A percentile compares a stretch with the other conserved stretches of the same genome.
These are phyloP conservation scores for Chaetodon trifasciatus DNA, from an alignment of 2,797 vertebrate genomes.

Conservation along the genomic window DNA sequence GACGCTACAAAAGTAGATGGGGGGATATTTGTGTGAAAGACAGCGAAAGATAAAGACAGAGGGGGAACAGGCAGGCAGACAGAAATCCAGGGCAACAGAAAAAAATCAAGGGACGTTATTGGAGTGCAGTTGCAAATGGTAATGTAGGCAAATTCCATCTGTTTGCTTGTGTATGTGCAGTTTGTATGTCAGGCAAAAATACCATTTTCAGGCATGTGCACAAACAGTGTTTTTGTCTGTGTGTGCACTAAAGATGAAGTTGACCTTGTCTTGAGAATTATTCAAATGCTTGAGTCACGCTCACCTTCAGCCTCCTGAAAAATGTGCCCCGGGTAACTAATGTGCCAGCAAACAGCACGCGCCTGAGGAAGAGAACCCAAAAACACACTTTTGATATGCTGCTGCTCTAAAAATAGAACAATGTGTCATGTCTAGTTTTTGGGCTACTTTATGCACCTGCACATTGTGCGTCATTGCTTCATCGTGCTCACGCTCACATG, in stretches of 20 bases:
- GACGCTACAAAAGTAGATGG: not conserved
- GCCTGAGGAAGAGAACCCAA: slow-evolving; percentile 46
- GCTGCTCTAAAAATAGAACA: slow-evolving; percentile 65
- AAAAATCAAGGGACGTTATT: not conserved
- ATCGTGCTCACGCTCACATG: not conserved
- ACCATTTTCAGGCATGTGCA: not conserved
- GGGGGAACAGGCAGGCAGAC: not conserved
- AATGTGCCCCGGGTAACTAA: slow-evolving; percentile 45
- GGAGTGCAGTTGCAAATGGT: not conserved
- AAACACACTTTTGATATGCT: slow-evolving; percentile 43
- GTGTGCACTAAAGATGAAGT: slow-evolving; percentile 11
- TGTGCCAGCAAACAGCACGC: slow-evolving; percentile 40
- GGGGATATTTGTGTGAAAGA: not conserved
- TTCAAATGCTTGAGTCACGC: slow-evolving; percentile 58
- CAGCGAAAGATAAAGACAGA: not conserved
- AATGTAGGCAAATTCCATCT: not conserved
- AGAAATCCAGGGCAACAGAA: not conserved
- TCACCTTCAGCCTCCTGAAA: slow-evolving; percentile 53
- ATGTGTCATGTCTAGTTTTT: slow-evolving; percentile 31
- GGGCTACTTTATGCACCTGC: slow-evolving; percentile 29
- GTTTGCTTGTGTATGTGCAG: not conserved
- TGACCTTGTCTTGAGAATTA: slow-evolving; percentile 54
- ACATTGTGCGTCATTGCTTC: slow-evolving; percentile 9
- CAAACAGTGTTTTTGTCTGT: slow-evolving; percentile 14
- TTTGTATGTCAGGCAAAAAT: not conserved